Evolutionary conservation across 35 echinoderm and acorn worm genomes (phyloP), one percentile per base, ranked within the genome.

Genomic region (Lytechinus variegatus): DNA sequence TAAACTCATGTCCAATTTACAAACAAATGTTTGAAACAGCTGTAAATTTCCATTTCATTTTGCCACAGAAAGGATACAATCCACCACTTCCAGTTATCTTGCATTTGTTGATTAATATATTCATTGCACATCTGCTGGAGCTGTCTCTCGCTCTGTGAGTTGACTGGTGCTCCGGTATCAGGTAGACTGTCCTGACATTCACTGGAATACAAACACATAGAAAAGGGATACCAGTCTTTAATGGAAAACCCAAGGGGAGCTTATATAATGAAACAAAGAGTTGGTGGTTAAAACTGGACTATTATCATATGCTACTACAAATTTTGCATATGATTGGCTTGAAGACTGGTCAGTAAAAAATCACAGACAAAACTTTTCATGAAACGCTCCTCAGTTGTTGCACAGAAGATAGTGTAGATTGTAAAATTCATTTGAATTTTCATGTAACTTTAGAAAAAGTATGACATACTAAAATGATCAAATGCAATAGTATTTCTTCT

Each of bases 151-250:
- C 94, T 97, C 95, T 97, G 96, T 4, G 97, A 86, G 66, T 97
- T 97, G 54, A 98, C 97, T 28, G 96, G 97, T 61, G 97, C 97
- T 56, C 96, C 97, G 52, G 93, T 98, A 54, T 98, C 97, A 12
- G 97, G 97, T 44, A 98, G 94, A 55, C 95, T 95, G 57, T 98
- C 97, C 91, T 98, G 97, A 95, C 96, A 98, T 88, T 95, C 61
- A 86, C 97, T 98, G 86, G 55, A 53, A 94, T 19, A 10, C 94
- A 29, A 87, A 92, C 95, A 13, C 10, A 21, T 56, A 52, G 88
- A 90, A 54, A 90, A 88, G 52, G 8, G 28, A 54, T 44, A 29
- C 28, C 88, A 90, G 1, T 90, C 88, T 90, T 33, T 3, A 90
- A 54, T 90, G 33, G 33, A 44, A 2, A 44, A 44, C 33, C 33